Evolutionary conservation across 2,797 vertebrate genomes (phyloP), one percentile per base, ranked within the genome.

Genomic region (Scyliorhinus canicula): DNA sequence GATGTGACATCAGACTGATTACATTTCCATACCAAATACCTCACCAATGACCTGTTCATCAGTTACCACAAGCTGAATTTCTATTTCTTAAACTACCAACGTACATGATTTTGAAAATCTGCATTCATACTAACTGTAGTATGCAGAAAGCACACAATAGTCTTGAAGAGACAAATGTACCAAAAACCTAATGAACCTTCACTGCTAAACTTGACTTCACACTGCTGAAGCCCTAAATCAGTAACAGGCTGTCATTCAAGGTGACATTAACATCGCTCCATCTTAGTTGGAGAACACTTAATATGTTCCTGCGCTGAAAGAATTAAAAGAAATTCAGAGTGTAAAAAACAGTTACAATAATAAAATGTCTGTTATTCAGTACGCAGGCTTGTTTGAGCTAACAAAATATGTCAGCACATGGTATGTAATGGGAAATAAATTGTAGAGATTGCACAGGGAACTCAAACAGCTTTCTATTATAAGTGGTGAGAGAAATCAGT

Each of bases 361-460:
- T 94, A 74, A 31, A 74, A 52, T 94, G 67, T 52, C 44, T 71
- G 63, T 94, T 94, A 94, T 74, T 74, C 47, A n/a, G 47, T 21
- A 52, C 35, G 44, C 67, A 94, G 31, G 12, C 65, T 52, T 94
- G 93, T 50, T 69, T 74, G 93, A 94, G 65, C 65, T 50, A 94
- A 94, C 93, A 74, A 71, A 71, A 95, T 85, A 40, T 95, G 55
- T 95, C 95, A 84, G 50, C 95, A 67, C 40, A 57, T 84, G 63
- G 55, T 57, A 84, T 95, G 77, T 47, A 95, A 82, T 85, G 31
- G 95, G 95, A 95, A 95, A 95, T 95, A 55, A 60, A 95, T 74
- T 93, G 84, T 55, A 71, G 67, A 40, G 86, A 77, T 91, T 85
- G n/a, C 71, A 74, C 28, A 84, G 95, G 26, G 50, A 93, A 52